Base-by-base conservation (phyloP, 2,888 invertebrate genomes). In the Protula sp. region DNA sequence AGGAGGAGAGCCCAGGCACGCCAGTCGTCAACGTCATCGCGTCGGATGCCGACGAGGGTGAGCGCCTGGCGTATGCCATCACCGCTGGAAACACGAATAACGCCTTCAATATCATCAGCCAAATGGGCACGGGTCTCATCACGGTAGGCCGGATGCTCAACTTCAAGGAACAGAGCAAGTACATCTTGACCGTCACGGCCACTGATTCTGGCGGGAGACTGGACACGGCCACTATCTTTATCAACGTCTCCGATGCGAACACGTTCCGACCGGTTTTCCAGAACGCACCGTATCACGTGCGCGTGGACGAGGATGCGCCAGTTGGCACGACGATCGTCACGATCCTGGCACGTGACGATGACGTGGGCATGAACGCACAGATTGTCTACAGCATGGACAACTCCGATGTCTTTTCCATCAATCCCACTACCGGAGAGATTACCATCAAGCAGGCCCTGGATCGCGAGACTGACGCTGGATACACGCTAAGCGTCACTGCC, bases 231-330 rank as follows among this genome's bases (percentile, higher is more conserved):
- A 88, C 91, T 57, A 90, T 97, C 19, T 90, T 92, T 74, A 89
- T 98, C 2, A 93, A 94, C 75, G 87, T 99, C 0, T 90, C 92
- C 0, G 95, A 95, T 81, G 94, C 94, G 0, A 97, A 97, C 80
- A 94, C 94, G 74, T 92, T 89, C 76, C 88, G 92, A 0, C 95
- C 95, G 0, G 89, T 89, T 1, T 97, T 97, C 75, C 92, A 94
- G 77, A 91, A 92, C 75, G 91, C 93, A 0, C 94, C 94, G 0
- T 95, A 95, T 76, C 38, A 14, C 9, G 19, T 38, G 9, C 9
- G 38, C 9, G 19, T 38, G 9, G 19, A 38, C 19, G 98, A 99
- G 84, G 94, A 97, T 81, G 90, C 92, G 0, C 89, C 91, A 0
- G 83, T 93, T 27, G 97, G 95, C 0, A 91, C 92, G 0, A 94